Evolutionary conservation across 2,888 invertebrate species (phyloP).

Genomic region (Cheilosia urbana): DNA sequence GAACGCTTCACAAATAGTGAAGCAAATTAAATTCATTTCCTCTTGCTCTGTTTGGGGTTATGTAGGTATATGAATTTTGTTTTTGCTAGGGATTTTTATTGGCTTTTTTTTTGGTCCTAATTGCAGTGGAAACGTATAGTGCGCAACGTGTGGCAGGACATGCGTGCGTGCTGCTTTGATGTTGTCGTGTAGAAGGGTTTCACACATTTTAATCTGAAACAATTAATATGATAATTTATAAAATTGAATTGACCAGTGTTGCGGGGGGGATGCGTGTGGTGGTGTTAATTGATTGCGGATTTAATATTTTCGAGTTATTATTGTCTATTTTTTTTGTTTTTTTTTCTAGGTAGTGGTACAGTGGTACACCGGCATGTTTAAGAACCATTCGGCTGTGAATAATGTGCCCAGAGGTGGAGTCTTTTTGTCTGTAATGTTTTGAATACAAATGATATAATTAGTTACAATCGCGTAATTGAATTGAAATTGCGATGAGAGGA

Average conservation of each 20-base stretch:
- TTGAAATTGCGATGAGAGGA: background rate
- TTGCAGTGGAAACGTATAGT: constrained; percentile 49
- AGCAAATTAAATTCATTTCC: constrained; percentile 68
- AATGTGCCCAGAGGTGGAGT: constrained; percentile 6
- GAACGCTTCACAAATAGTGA: constrained; percentile 61
- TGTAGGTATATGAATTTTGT: constrained; percentile 4
- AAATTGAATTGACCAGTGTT: constrained; percentile 48
- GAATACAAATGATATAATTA: constrained; percentile 51
- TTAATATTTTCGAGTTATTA: constrained; percentile 38
- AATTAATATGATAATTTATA: constrained; percentile 65
- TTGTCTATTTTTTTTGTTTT: constrained; percentile 5
- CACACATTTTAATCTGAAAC: constrained; percentile 56
- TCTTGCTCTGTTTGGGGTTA: constrained; percentile 6
- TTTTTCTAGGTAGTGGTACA: background rate
- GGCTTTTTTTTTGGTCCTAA: constrained; percentile 48
- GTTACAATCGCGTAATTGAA: constrained; percentile 20
- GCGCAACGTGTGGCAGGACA: constrained; percentile 19
- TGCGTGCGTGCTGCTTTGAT: constrained; percentile 43
- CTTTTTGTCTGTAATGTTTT: constrained; percentile 13
- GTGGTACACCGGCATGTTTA: constrained; percentile 7
- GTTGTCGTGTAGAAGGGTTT: constrained; percentile 16
- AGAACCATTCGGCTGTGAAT: constrained; percentile 21
- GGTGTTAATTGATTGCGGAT: constrained; percentile 48
- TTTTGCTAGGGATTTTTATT: background rate
- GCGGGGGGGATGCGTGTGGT: background rate